Base-by-base conservation (phyloP, 2,888 invertebrate species). In the Beris morrisii region DNA sequence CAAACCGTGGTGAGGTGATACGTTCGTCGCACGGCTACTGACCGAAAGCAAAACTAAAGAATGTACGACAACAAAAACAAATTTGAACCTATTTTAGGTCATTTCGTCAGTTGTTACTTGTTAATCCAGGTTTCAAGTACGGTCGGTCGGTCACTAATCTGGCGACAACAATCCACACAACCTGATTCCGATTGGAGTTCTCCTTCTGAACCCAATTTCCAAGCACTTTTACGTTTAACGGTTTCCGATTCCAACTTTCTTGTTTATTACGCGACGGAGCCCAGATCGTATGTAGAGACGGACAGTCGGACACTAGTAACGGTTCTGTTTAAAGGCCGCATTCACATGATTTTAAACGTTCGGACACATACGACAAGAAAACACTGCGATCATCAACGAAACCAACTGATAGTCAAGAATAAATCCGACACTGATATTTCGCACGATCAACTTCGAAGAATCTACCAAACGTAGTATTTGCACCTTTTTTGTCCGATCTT, bases 281-380 rank as follows among this genome's bases (percentile, higher is more conserved):
- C 15, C 52, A 22, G 52, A 22, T 50, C 28, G 43, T 22, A 50
- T 38, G 52, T 32, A 50, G 38, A 38, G 9, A 12, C 43, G 61
- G 52, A 52, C 61, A 61, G 61, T 61, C 64, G 28, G 61, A 65
- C 66, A 61, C 68, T 50, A 71, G 77, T 79, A 79, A 79, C 79
- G 79, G 79, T 79, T 78, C 78, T 74, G 77, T 78, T 78, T 78
- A 78, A 22, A 78, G 77, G 79, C 78, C 79, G 78, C 58, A 64
- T 68, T 66, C 65, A 66, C 64, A 64, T 68, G 52, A 22, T 22
- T 61, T 43, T 50, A 32, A 22, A 28, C 43, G 43, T 64, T 43
- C 66, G 52, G 57, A 58, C 58, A 63, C 66, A 63, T 48, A 45
- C 64, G 7, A 65, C 57, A 45, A 44, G 57, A 43, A 22, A 22